phyloP scores from a whole-genome alignment of 2,888 invertebrate species.

The Parnassius glacialis region DNA sequence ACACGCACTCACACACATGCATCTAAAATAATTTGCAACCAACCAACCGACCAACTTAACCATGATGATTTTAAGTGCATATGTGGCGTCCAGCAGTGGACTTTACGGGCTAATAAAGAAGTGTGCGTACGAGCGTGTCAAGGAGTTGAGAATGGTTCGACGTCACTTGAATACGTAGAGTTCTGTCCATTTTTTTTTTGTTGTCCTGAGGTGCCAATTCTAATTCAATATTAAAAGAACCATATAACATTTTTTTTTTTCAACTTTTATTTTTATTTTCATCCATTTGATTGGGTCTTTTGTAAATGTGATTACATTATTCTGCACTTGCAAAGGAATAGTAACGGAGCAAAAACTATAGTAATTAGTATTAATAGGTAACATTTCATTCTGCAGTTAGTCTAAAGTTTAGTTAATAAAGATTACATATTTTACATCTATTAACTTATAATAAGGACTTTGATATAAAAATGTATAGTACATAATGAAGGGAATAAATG shows the following conservation, averaged over 20 bases:
- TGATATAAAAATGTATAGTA: neutral
- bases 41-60: too few species aligned
- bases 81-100: too few species aligned
- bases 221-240: neutral
- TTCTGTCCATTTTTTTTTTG: too few species aligned
- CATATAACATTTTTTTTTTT: neutral
- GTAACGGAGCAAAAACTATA: conserved; percentile 1
- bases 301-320: neutral
- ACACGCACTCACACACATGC: too few species aligned
- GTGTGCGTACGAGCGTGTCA: too few species aligned
- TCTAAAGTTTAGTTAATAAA: conserved; percentile 5
- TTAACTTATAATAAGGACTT: neutral
- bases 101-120: too few species aligned
- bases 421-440: conserved; percentile 12
- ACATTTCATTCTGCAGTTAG: conserved; percentile 13
- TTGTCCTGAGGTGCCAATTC: too few species aligned
- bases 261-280: neutral
- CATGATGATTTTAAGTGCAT: too few species aligned
- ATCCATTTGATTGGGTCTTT: conserved; percentile 6
- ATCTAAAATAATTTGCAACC: too few species aligned
- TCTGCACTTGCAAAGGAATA: neutral
- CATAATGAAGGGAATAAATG: conserved; percentile 2
- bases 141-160: too few species aligned
- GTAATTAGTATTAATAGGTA: conserved; percentile 18
- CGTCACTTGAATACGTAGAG: too few species aligned